Conservation (phyloP, 2,113 vertebrate genomes). For the Spermophilus dauricus region DNA sequence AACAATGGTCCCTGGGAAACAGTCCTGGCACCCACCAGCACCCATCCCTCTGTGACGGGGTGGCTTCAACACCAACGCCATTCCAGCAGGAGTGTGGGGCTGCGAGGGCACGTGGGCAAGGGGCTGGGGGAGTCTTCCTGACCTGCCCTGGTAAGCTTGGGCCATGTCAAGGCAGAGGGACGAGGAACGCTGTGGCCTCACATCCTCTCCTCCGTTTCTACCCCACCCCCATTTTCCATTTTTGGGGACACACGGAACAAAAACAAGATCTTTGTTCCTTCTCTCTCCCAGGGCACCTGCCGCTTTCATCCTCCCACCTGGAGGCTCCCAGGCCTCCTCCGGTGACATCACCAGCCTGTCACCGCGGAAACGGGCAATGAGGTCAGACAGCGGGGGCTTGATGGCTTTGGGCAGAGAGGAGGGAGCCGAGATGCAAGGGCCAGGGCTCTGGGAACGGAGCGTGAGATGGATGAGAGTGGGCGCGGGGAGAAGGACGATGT, state of each 20-base stretch:
- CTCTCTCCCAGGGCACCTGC: not conserved
- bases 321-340: not conserved
- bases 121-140: not conserved
- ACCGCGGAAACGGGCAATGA: not conserved
- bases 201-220: rapidly evolving
- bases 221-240: not conserved
- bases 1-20: not conserved
- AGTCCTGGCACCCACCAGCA: not conserved
- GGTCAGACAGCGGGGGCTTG: slow-evolving; percentile 14
- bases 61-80: not conserved
- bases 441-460: not conserved
- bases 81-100: not conserved
- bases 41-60: not conserved
- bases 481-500: rapidly evolving
- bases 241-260: not conserved
- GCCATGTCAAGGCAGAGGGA: not conserved
- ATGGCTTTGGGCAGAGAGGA: not conserved
- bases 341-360: slow-evolving; percentile 37
- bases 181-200: not conserved
- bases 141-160: not conserved
- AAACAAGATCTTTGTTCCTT: not conserved
- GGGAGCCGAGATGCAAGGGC: not conserved
- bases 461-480: not conserved
- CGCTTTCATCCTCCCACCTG: not conserved
- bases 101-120: not conserved